Evolutionary conservation across 2,797 vertebrate genomes (phyloP), one percentile per base, ranked within the genome.

Genomic region (Phoxinus dragarum): DNA sequence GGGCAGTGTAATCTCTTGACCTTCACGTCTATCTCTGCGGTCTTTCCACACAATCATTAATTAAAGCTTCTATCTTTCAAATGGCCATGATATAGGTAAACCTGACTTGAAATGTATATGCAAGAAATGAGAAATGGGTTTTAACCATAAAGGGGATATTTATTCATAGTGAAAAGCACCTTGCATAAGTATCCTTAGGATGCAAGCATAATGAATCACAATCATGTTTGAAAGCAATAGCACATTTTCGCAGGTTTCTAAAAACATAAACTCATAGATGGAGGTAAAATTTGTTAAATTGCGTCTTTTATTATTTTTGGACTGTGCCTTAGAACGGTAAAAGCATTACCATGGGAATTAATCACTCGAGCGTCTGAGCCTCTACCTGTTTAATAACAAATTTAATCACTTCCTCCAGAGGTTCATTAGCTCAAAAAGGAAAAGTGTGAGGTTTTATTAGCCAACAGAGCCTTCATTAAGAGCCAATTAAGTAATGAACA

Each of bases 361-460:
- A 93, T 93, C 90, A 88, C 88, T 44, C 73, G 76, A 79, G 86
- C 74, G 81, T 92, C 92, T 90, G 89, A 91, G 90, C 90, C 88
- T 91, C 91, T 93, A 93, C 92, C 92, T 93, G 90, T 94, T 94
- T 94, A 94, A 94, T 93, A 94, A 93, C 88, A 91, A 94, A 90
- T 93, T 91, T 91, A 94, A 94, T 95, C 90, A 88, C 91, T 91
- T 93, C 91, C 89, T 90, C 89, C 78, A 52, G 90, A 91, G 90
- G 87, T 93, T 94, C 93, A 93, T 91, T 92, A 92, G 88, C 90
- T 87, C 88, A 90, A 88, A 92, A 92, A 92, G 86, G 92, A 88
- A 72, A 80, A 90, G 90, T 81, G 82, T 90, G 89, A 90, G 88
- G 90, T 94, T 94, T 92, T 92, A 94, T 94, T 93, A 93, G 93